A percentile compares a stretch with the other conserved stretches of the same genome.
phyloP scores from a whole-genome alignment of 2,113 vertebrate species.

The Gymnobelideus leadbeateri region DNA sequence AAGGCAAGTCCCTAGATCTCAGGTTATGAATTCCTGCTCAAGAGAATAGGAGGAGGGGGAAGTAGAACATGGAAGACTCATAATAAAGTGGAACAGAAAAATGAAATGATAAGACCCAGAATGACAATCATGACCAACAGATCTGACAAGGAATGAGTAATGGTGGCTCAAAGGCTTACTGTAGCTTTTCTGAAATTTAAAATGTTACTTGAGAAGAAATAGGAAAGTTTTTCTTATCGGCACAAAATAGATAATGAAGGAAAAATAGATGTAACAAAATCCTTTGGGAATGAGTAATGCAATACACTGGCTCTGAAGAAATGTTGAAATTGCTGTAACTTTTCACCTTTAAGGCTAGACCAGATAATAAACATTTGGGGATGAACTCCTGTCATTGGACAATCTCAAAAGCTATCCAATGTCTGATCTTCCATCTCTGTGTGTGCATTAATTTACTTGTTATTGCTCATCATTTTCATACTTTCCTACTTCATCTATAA shows the following conservation, averaged over 20 bases:
- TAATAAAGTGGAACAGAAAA: not conserved
- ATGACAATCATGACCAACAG: not conserved
- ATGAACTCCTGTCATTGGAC: not conserved
- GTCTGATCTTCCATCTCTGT: not conserved
- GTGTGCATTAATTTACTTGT: not conserved
- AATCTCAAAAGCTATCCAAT: not conserved
- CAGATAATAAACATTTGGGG: not conserved
- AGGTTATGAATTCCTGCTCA: not conserved
- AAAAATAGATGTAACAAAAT: not conserved
- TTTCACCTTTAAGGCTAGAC: not conserved
- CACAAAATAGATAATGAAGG: constrained; percentile 15
- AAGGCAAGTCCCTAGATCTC: not conserved
- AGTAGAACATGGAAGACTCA: not conserved
- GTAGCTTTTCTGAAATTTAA: not conserved
- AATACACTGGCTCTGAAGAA: not conserved
- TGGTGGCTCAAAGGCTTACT: not conserved
- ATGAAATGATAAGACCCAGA: not conserved
- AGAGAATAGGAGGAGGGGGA: not conserved
- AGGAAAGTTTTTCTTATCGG: not conserved
- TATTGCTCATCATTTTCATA: not conserved
- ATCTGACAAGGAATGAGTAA: not conserved
- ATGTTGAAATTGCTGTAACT: not conserved
- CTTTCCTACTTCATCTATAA: not conserved
- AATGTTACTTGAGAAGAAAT: not conserved
- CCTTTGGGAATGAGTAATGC: not conserved